These are phyloP conservation scores for Noctua comes DNA, from an alignment of 2,888 invertebrate species.

Conservation along the genomic window DNA sequence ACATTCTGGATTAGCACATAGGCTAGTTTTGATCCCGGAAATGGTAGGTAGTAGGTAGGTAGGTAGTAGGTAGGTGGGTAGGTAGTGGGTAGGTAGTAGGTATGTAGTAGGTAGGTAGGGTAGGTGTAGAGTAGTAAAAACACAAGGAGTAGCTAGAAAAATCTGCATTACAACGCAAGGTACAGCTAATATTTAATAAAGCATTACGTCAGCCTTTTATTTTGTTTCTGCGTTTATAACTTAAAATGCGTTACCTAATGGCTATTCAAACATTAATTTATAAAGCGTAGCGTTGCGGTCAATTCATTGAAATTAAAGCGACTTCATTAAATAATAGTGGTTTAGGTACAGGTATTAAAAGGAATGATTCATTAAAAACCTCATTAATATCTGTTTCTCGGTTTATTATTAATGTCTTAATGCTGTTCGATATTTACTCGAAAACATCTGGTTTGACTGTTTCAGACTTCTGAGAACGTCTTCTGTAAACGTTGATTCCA, in stretches of 20 bases:
- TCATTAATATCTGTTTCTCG: slow-evolving; percentile 29
- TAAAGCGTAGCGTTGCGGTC: slow-evolving; percentile 52
- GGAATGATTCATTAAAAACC: slow-evolving; percentile 39
- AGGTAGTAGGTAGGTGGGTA: no score
- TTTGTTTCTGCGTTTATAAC: background rate
- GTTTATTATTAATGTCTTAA: slow-evolving; percentile 43
- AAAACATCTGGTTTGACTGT: slow-evolving; percentile 25
- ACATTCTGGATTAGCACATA: no score
- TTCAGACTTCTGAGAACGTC: slow-evolving; percentile 21
- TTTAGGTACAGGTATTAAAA: slow-evolving; percentile 29
- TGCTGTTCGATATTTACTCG: slow-evolving; percentile 17
- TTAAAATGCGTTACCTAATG: slow-evolving; percentile 11
- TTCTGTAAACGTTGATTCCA: slow-evolving; percentile 4
- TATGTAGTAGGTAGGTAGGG: no score
- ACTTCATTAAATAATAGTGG: slow-evolving; percentile 22
- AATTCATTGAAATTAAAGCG: background rate
- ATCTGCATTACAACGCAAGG: no score
- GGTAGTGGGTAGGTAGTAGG: no score
- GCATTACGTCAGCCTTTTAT: slow-evolving; percentile 28
- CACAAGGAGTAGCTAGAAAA: no score
- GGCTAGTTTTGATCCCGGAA: no score
- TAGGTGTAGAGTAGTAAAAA: no score
- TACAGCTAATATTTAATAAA: background rate
- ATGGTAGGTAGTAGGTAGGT: no score
- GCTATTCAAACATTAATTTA: slow-evolving; percentile 16